Evolutionary conservation across 1,140 invertebrate species (phyloP), one percentile per base, ranked within the genome.

Genomic region (Solen grandis): DNA sequence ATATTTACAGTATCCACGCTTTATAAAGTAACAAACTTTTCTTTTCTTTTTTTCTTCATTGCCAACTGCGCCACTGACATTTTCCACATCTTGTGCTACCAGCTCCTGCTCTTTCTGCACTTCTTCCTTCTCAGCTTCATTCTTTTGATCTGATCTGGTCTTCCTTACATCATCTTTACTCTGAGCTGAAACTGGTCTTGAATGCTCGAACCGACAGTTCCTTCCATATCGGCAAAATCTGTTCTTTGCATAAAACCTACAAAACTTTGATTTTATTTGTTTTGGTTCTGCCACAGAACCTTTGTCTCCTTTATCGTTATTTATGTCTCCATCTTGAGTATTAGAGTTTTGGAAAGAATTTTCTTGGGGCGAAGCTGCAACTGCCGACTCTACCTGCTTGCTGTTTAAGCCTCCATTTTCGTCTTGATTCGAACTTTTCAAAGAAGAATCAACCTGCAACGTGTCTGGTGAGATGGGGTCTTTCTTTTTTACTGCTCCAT

Each of bases 1-100:
- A 81, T 66, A 83, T 52, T 50, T 70, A 81, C 87, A 88, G 27
- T 77, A 68, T 1, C 87, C 86, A 27, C 33, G 54, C 31, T 62
- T 84, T 68, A 76, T 84, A 68, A 73, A 86, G 5, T 60, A 50
- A 55, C 86, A 87, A 2, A 83, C 3, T 52, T 59, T 78, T 63
- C 60, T 75, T 22, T 22, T 14, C 16, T 35, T 50, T 35, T 29
- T 13, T 2, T 36, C 33, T 36, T 65, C 31, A 29, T 50, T 31
- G 8, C 27, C 16, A 16, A n/a, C 54, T 2, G 38, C 38, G 10
- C 5, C 5, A 41, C 14, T 33, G 25, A 25, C 35, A 36, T 46
- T 66, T 31, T 29, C 65, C 60, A 57, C 54, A 78, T 78, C 25
- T 66, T 65, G 54, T 63, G 55, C 52, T 65, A 54, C 5, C n/a